Base-by-base conservation (phyloP, 2,888 invertebrate genomes). In the Cantharis nigra region DNA sequence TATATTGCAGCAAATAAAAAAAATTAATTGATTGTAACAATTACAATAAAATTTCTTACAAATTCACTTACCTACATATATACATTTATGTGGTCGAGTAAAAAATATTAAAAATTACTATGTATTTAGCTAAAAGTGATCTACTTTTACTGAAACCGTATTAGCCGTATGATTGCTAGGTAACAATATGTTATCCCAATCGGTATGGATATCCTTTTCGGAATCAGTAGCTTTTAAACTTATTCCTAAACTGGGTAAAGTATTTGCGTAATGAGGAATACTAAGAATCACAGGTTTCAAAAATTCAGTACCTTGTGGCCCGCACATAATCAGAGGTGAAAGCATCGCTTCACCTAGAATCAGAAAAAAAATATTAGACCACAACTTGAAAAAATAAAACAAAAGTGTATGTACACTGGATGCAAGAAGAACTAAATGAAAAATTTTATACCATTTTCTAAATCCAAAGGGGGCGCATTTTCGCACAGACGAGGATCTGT, bases 251-350 rank as follows among this genome's bases (percentile, higher is more conserved):
- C 94, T 94, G 49, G 94, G 92, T 79, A 94, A 92, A 72, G 94
- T 94, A 87, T 94, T 94, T 82, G 94, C 94, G 88, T 94, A 94
- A 88, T 95, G 97, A 81, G 98, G 98, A 86, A 98, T 94, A 82
- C 96, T 93, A 74, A 98, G 91, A 84, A 98, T 97, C 85, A 98
- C 97, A 72, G 98, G 97, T 87, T 94, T 92, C 78, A 93, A 90
- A 90, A 98, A 98, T 88, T 95, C 94, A 82, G 97, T 92, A 82
- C 97, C 95, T 90, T 97, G 97, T 23, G 98, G 98, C 79, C 98
- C 98, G 90, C 98, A 98, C 96, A 98, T 97, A 86, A 98, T 97
- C 85, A 98, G 91, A 78, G 98, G 98, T 85, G 97, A 97, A 84
- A 98, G 91, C 91, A 98, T 93, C 80, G 96, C 96, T 92, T 98